Conservation (phyloP, 2,113 vertebrate species). For the Entomyzon cyanotis region DNA sequence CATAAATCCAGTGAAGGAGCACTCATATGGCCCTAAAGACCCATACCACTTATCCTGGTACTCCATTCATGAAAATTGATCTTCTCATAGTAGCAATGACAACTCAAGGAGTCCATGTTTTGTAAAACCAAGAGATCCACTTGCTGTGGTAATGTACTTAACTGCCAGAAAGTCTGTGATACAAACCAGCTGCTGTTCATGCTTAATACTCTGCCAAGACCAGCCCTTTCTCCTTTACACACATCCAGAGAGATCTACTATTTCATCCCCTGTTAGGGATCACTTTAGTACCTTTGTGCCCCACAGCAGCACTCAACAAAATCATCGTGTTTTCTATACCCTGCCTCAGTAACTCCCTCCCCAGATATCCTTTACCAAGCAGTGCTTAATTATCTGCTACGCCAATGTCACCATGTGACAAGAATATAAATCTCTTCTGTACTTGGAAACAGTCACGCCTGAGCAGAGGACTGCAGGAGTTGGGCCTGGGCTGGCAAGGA, state of each 20-base stretch:
- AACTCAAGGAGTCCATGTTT: slow-evolving; percentile 7
- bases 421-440: neutral
- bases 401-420: neutral
- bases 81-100: neutral
- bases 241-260: neutral
- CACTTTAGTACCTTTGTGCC: neutral
- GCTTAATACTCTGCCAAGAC: neutral
- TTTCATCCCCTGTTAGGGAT: neutral
- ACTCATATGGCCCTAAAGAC: slow-evolving; percentile 35
- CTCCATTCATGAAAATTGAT: slow-evolving; percentile 35
- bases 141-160: neutral
- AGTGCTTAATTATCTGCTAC: neutral
- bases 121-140: neutral
- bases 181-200: neutral
- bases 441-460: neutral
- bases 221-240: neutral
- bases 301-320: neutral
- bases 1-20: slow-evolving; percentile 48
- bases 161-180: neutral
- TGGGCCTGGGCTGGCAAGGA: neutral
- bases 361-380: neutral
- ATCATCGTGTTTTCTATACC: neutral
- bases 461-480: neutral
- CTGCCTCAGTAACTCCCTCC: neutral
- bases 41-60: neutral